Conservation (phyloP, 2,888 invertebrate species). For the Erebia aethiops region DNA sequence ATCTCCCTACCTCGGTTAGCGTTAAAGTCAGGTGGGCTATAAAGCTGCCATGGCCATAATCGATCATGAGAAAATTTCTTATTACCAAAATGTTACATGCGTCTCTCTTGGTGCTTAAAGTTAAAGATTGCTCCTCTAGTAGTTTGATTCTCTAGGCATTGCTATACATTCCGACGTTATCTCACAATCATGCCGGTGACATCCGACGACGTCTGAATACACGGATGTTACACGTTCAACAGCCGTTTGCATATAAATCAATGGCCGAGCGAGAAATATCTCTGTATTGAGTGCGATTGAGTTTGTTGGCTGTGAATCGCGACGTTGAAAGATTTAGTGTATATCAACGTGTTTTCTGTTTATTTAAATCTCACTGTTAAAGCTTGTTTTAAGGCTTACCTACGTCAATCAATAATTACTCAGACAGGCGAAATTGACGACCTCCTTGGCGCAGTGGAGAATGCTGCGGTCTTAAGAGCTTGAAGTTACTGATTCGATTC, state of each 20-base stretch:
- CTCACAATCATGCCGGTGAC: conserved; percentile 36
- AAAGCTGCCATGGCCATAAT: no score
- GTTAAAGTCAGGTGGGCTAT: no score
- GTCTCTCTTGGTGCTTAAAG: no score
- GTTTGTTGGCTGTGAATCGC: conserved; percentile 33
- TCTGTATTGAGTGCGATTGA: conserved; percentile 41
- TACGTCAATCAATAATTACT: background rate
- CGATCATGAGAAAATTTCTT: no score
- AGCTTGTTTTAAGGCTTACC: background rate
- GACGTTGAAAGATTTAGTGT: conserved; percentile 35
- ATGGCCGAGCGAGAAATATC: conserved; percentile 41
- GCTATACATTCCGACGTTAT: conserved; percentile 29
- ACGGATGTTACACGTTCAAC: conserved; percentile 47
- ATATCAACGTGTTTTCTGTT: conserved; percentile 1
- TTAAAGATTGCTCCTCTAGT: no score
- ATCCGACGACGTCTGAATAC: conserved; percentile 45
- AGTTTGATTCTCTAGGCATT: background rate
- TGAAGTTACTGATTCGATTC: no score
- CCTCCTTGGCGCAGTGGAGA: no score
- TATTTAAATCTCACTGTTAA: conserved; percentile 1
- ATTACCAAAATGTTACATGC: no score
- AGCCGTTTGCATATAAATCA: conserved; percentile 45
- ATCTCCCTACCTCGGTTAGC: no score
- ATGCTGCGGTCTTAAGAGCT: no score
- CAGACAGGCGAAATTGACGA: background rate